Evolutionary conservation across 2,797 vertebrate genomes (phyloP).

Genomic region (Malacoraja senta): DNA sequence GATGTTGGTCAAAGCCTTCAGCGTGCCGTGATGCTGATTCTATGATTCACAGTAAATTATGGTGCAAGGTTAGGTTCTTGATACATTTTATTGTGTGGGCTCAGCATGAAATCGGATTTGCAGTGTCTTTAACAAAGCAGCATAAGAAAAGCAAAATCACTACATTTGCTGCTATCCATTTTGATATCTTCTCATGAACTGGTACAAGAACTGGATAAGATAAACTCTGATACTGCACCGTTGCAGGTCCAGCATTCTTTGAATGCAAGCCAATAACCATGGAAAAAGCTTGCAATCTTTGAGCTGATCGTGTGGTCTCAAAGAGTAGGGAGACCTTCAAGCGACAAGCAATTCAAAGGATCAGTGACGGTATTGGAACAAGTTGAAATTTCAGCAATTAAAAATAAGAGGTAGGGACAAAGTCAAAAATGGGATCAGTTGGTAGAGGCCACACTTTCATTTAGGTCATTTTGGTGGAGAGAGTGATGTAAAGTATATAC

Average conservation of each 20-base stretch:
- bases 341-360: not conserved
- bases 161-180: not conserved
- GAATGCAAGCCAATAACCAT: not conserved
- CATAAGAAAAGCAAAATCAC: not conserved
- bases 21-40: not conserved
- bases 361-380: not conserved
- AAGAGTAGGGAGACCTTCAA: not conserved
- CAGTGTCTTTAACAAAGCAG: not conserved
- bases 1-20: not conserved
- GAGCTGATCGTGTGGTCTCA: not conserved
- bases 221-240: not conserved
- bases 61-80: not conserved
- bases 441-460: not conserved
- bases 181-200: not conserved
- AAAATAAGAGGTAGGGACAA: not conserved
- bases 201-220: not conserved
- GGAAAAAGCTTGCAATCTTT: not conserved
- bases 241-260: not conserved
- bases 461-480: not conserved
- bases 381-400: not conserved
- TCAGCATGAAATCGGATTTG: not conserved
- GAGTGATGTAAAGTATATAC: not conserved
- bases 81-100: not conserved
- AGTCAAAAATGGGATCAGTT: not conserved
- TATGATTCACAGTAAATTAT: conserved; percentile 37